These are phyloP conservation scores for Paraescarpia echinospica DNA, from an alignment of 1,140 invertebrate species.

Conservation along the genomic window DNA sequence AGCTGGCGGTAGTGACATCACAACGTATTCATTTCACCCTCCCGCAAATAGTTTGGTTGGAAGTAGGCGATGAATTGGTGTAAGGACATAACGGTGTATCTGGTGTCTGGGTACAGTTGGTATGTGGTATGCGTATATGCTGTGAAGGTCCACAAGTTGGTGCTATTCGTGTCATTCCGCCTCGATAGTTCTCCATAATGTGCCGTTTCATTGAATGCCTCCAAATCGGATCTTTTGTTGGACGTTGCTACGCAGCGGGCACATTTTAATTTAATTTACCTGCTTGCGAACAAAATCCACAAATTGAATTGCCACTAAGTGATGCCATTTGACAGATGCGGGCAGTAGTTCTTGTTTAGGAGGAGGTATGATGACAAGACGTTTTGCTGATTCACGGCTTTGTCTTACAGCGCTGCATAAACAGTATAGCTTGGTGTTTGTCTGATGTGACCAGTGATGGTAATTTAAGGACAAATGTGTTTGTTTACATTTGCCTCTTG, in stretches of 20 bases:
- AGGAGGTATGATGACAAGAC: neutral
- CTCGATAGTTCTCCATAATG: neutral
- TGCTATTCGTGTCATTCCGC: neutral
- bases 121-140: neutral
- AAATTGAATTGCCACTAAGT: neutral
- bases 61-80: neutral
- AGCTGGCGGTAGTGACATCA: neutral
- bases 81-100: neutral
- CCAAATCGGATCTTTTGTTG: neutral
- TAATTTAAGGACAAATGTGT: neutral
- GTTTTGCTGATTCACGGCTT: neutral
- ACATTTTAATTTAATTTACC: neutral
- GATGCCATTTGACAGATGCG: neutral
- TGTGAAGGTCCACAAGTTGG: neutral
- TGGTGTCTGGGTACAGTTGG: neutral
- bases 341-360: neutral
- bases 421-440: neutral
- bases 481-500: neutral
- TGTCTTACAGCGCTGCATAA: neutral
- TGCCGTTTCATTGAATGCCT: neutral
- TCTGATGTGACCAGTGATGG: neutral
- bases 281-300: neutral
- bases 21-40: neutral
- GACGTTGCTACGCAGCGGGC: neutral
- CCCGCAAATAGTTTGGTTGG: neutral